These are phyloP conservation scores for Sesia apiformis DNA, from an alignment of 2,888 invertebrate species.

Conservation along the genomic window DNA sequence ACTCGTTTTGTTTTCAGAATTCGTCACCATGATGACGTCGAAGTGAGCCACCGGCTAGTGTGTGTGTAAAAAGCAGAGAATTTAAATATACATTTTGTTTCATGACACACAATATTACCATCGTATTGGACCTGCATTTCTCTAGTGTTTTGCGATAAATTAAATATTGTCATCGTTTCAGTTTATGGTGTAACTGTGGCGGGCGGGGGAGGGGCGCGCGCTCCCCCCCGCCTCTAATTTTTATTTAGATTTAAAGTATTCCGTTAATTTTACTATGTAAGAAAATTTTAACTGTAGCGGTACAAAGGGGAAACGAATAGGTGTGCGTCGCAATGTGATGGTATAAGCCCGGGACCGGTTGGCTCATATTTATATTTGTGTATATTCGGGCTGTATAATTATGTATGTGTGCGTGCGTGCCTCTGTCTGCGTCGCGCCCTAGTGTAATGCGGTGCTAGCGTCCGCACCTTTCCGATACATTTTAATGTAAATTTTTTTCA, in stretches of 20 bases:
- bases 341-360: conserved; percentile 43
- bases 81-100: conserved; percentile 78
- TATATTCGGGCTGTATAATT: conserved; percentile 22
- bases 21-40: conserved; percentile 99
- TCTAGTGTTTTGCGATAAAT: conserved; percentile 75
- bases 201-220: conserved; percentile 12
- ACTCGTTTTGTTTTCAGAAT: conserved; percentile 82
- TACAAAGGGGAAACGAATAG: conserved; percentile 61
- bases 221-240: conserved; percentile 37
- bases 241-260: conserved; percentile 72
- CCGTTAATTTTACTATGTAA: conserved; percentile 72
- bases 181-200: conserved; percentile 52
- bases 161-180: conserved; percentile 72
- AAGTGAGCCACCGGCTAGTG: conserved; percentile 90
- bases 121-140: conserved; percentile 77
- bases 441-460: conserved; percentile 29
- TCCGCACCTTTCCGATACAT: conserved; percentile 57
- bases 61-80: conserved; percentile 76
- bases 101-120: conserved; percentile 76
- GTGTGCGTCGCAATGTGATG: conserved; percentile 65
- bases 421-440: conserved; percentile 26
- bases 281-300: conserved; percentile 63
- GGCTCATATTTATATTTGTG: conserved; percentile 54
- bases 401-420: conserved; percentile 34
- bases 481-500: conserved; percentile 71